Conservation (phyloP, 2,888 invertebrate genomes). For the Thereva nobilitata region DNA sequence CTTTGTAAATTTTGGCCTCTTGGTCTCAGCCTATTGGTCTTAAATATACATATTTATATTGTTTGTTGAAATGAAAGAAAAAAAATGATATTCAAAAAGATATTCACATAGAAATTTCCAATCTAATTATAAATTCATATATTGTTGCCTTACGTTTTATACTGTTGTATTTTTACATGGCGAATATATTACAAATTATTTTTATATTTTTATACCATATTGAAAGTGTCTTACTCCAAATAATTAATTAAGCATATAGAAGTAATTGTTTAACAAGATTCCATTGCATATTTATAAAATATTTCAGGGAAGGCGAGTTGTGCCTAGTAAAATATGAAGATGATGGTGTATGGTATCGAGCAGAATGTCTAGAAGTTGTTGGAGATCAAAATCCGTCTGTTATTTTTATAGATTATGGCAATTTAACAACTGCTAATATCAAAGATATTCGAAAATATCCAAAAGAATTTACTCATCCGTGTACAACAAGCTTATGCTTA, state of each 20-base stretch:
- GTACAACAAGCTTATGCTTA: constrained; percentile 50
- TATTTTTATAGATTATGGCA: constrained; percentile 55
- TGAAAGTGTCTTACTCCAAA: too few relatives aligned
- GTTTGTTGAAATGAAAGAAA: too few relatives aligned
- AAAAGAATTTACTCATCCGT: constrained; percentile 49
- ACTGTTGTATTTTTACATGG: background rate
- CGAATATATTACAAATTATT: background rate
- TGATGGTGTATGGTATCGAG: constrained; percentile 53
- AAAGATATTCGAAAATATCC: constrained; percentile 53
- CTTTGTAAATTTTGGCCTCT: too few relatives aligned
- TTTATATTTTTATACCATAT: background rate
- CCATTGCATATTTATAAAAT: background rate
- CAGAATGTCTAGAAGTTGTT: constrained; percentile 51
- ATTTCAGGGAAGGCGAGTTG: constrained; percentile 48
- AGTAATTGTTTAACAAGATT: background rate
- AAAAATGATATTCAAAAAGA: too few relatives aligned
- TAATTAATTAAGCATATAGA: too few relatives aligned
- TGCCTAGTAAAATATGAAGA: constrained; percentile 50
- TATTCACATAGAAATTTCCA: too few relatives aligned
- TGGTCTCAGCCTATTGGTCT: too few relatives aligned
- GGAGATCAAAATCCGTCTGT: constrained; percentile 56
- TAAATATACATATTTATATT: too few relatives aligned
- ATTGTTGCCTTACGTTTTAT: too few relatives aligned
- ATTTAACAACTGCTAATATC: constrained; percentile 48
- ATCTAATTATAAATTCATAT: too few relatives aligned